Evolutionary conservation across 2,113 vertebrate genomes (phyloP), one percentile per base, ranked within the genome.

Genomic region (Sylvilagus bachmani): DNA sequence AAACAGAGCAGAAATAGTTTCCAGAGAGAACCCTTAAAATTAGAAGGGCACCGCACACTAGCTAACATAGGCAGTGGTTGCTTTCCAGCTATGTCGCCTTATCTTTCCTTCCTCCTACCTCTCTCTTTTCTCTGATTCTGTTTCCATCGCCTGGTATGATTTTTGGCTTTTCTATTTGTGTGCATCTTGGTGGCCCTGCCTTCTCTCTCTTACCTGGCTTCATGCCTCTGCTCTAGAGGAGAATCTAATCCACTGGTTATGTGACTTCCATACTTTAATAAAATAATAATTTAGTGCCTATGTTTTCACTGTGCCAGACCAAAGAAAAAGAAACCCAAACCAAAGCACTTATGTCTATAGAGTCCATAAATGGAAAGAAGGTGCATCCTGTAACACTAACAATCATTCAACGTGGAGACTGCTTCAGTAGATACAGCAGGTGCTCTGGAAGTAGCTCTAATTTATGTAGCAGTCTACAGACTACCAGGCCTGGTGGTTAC

Each of bases 1-100:
- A 90, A 91, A 86, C 21, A 55, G 55, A 85, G 93, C 12, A 86
- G 44, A 93, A 92, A 80, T 83, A 75, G 80, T 73, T 87, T 96
- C 5, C 77, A 61, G 74, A 81, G 31, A 69, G 29, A 83, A 3
- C 2, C 24, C 49, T 86, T 74, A 29, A 5, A 61, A 61, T 61
- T 75, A 83, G 83, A 87, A 49, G 16, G 29, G 24, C 1, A 21
- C 29, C 62, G 33, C 25, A 29, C 31, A 36, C 12, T 25, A 31
- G 74, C 36, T 29, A 27, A 38, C 24, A n/a, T 10, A 53, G 71
- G n/a, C 49, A 78, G 33, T 10, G 10, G 12, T n/a, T 55, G 5
- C 77, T 44, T 67, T 70, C 7, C 29, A 27, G 49, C 51, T 74
- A 1, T 67, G 8, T 87, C 25, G 85, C 31, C 79, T 74, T 90